A percentile compares a stretch with the other conserved stretches of the same genome.
phyloP scores from a whole-genome alignment of 1,140 invertebrate genomes.

The Stratiolaelaps scimitus region DNA sequence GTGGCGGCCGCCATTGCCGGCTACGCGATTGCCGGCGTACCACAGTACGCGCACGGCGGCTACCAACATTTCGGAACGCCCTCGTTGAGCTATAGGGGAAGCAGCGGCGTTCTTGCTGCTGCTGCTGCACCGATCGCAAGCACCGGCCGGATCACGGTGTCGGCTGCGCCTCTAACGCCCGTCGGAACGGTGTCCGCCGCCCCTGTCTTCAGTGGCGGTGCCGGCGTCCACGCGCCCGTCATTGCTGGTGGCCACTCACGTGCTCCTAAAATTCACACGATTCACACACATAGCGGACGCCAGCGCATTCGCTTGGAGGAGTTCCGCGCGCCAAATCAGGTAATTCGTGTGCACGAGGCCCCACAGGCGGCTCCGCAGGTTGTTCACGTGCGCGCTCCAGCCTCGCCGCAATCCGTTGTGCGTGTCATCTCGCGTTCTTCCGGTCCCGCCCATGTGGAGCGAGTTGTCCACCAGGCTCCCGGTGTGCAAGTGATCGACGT shows the following conservation, averaged over 20 bases:
- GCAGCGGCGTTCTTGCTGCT: neutral
- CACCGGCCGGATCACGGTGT: too few relatives aligned
- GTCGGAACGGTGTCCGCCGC: too few relatives aligned
- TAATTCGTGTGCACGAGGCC: conserved; percentile 19
- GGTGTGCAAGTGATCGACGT: conserved; percentile 19
- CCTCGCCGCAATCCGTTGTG: conserved; percentile 5
- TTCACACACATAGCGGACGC: conserved; percentile 13
- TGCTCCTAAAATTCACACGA: conserved; percentile 1
- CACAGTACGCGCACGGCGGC: neutral
- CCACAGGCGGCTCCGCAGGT: conserved; percentile 21
- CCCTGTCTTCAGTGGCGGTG: too few relatives aligned
- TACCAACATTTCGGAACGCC: neutral
- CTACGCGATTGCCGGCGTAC: neutral
- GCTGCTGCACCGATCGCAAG: neutral
- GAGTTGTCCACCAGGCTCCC: conserved; percentile 9
- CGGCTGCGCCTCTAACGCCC: too few relatives aligned
- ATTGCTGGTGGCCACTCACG: neutral
- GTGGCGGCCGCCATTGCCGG: neutral
- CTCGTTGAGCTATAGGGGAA: neutral
- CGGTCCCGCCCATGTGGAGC: conserved; percentile 18
- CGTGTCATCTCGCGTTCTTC: conserved; percentile 9
- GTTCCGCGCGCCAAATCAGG: conserved; percentile 11
- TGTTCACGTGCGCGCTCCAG: neutral
- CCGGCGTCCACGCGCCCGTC: neutral
- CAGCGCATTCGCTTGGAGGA: conserved; percentile 12